Conservation (phyloP, 2,888 invertebrate species). For the Lypha dubia region DNA sequence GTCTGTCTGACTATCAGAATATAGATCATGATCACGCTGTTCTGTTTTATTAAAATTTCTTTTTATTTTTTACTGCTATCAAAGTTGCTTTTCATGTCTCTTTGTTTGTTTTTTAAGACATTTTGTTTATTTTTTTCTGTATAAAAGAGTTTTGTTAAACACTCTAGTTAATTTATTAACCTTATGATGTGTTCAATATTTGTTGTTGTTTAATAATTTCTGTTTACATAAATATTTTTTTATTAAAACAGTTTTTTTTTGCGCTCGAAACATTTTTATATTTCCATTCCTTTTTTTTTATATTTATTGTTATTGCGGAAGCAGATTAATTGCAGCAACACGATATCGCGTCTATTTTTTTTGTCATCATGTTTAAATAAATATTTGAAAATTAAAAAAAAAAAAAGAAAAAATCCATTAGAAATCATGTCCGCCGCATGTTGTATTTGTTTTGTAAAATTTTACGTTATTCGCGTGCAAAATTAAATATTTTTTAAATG, state of each 20-base stretch:
- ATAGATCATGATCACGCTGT: too few relatives aligned
- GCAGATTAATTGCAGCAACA: slow-evolving; percentile 61
- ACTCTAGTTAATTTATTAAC: slow-evolving; percentile 16
- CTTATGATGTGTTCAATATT: too few relatives aligned
- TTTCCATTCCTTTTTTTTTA: slow-evolving; percentile 4
- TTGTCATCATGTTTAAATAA: slow-evolving; percentile 44
- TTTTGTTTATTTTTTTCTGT: background rate
- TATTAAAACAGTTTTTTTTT: slow-evolving; percentile 46
- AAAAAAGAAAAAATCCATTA: slow-evolving; percentile 18
- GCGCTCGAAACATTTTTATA: slow-evolving; percentile 18
- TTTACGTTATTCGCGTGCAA: background rate
- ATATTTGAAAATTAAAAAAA: slow-evolving; percentile 5
- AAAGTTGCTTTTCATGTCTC: too few relatives aligned
- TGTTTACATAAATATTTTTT: slow-evolving; percentile 26
- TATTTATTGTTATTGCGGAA: slow-evolving; percentile 67
- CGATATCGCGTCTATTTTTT: slow-evolving; percentile 54
- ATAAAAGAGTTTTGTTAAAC: background rate
- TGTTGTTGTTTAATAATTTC: slow-evolving; percentile 27
- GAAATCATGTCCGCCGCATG: background rate
- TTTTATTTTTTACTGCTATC: too few relatives aligned
- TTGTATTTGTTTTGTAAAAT: slow-evolving; percentile 8
- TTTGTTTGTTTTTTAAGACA: background rate
- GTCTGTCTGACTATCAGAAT: too few relatives aligned
- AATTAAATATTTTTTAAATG: background rate
- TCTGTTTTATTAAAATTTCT: too few relatives aligned